A percentile compares a stretch with the other conserved stretches of the same genome.
phyloP scores from a whole-genome alignment of 2,888 invertebrate genomes.

The Drosophila subquinaria region DNA sequence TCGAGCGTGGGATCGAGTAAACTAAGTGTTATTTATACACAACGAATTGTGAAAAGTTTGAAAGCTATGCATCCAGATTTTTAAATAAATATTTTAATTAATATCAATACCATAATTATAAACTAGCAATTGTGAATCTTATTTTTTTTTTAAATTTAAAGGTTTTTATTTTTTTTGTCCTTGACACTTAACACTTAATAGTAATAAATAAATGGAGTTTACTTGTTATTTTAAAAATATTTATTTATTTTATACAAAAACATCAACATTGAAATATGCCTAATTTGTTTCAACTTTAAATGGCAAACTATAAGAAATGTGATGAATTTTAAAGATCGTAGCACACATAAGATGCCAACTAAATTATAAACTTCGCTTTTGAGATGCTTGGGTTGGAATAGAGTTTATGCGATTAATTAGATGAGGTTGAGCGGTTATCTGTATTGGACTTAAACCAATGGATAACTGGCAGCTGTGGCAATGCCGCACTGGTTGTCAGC shows the following conservation, averaged over 20 bases:
- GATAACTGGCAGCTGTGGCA: slow-evolving; percentile 93
- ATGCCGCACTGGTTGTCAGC: slow-evolving; percentile 94
- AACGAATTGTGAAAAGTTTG: too few relatives aligned
- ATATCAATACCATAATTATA: not conserved
- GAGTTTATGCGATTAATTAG: slow-evolving; percentile 42
- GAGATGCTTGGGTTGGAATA: slow-evolving; percentile 63
- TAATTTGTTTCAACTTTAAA: slow-evolving; percentile 50
- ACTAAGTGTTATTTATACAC: too few relatives aligned
- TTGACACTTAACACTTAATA: too few relatives aligned
- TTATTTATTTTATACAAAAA: slow-evolving; percentile 61
- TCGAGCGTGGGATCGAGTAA: too few relatives aligned
- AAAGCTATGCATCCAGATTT: not conserved
- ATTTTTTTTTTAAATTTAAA: slow-evolving; percentile 7
- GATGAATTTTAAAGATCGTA: slow-evolving; percentile 35
- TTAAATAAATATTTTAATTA: too few relatives aligned
- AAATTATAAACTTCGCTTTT: slow-evolving; percentile 47
- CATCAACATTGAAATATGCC: slow-evolving; percentile 64
- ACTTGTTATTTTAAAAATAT: slow-evolving; percentile 36
- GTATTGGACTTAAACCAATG: slow-evolving; percentile 89
- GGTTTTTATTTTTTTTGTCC: too few relatives aligned
- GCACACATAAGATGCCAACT: slow-evolving; percentile 23
- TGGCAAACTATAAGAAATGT: slow-evolving; percentile 45
- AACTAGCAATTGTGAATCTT: not conserved
- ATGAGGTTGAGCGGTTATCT: slow-evolving; percentile 34
- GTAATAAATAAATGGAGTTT: too few relatives aligned